Percentiles rank a stretch among this genome's conserved stretches.
Conservation (phyloP, 2,113 vertebrate species). For the Cairina moschata region DNA sequence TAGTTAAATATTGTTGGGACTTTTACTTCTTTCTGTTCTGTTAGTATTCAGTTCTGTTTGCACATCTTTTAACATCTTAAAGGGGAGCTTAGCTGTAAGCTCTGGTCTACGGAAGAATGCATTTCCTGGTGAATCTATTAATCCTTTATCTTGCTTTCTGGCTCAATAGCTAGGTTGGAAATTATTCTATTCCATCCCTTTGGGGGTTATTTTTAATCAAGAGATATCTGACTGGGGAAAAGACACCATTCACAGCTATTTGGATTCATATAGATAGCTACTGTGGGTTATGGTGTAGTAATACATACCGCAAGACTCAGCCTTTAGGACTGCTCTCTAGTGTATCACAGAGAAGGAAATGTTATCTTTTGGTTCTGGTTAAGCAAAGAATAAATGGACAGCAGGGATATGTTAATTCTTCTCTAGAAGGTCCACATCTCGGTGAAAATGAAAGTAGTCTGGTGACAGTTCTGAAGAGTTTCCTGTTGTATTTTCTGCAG, state of each 20-base stretch:
- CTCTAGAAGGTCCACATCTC: accelerated
- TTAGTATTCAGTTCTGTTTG: background rate
- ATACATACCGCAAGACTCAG: background rate
- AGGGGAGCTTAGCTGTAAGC: background rate
- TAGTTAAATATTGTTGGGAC: background rate
- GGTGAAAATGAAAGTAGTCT: background rate
- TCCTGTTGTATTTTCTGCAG: background rate
- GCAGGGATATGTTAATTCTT: background rate
- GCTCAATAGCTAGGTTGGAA: background rate
- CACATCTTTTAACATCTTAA: background rate
- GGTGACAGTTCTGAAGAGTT: background rate
- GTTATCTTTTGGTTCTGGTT: background rate
- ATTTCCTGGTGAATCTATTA: background rate
- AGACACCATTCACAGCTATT: background rate
- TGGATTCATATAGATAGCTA: background rate
- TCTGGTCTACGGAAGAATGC: background rate
- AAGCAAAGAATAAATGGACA: background rate
- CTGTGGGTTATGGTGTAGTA: background rate
- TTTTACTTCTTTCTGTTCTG: background rate
- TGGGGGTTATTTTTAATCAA: background rate
- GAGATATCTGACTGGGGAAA: background rate
- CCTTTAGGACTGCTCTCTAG: background rate
- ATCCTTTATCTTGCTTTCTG: background rate
- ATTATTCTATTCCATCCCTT: accelerated
- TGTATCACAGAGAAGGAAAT: background rate